These are phyloP conservation scores for Eumerus sabulonum DNA, from an alignment of 2,888 invertebrate species.

Conservation along the genomic window DNA sequence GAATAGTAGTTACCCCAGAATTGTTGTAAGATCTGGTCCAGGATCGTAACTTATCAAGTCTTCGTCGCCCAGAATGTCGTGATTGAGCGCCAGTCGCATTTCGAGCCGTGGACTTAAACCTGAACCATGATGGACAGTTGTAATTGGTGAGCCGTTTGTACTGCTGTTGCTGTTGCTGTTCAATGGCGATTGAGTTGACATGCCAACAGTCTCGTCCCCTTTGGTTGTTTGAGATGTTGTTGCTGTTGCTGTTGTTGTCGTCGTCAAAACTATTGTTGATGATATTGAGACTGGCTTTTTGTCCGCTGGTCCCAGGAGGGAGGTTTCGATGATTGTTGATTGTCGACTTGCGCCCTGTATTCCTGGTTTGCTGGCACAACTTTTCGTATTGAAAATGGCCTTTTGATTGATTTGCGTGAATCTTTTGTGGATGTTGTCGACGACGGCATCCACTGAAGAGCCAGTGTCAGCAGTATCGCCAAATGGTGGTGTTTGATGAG, in stretches of 20 bases:
- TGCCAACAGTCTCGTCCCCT: constrained; percentile 25
- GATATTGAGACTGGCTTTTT: constrained; percentile 74
- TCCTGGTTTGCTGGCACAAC: constrained; percentile 69
- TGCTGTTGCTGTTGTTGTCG: constrained; percentile 56
- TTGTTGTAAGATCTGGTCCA: constrained; percentile 79
- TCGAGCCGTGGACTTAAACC: constrained; percentile 84
- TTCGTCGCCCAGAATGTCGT: constrained; percentile 81
- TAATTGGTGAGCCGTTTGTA: constrained; percentile 66
- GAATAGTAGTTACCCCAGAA: constrained; percentile 75
- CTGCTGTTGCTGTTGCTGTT: constrained; percentile 59
- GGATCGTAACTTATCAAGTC: constrained; percentile 79
- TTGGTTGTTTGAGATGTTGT: constrained; percentile 1
- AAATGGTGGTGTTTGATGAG: constrained; percentile 73
- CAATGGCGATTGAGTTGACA: constrained; percentile 26
- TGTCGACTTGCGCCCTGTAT: constrained; percentile 73
- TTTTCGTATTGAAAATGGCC: constrained; percentile 76
- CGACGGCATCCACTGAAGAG: constrained; percentile 78
- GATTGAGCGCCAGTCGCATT: constrained; percentile 83
- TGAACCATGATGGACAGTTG: constrained; percentile 73
- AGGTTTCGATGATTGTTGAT: constrained; percentile 77
- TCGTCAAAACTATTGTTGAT: constrained; percentile 78
- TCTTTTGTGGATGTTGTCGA: constrained; percentile 78
- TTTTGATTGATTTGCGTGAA: constrained; percentile 71
- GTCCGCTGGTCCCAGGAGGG: constrained; percentile 75
- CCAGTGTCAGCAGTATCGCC: constrained; percentile 80